Conservation (phyloP, 2,113 vertebrate genomes). For the Istiophorus platypterus region DNA sequence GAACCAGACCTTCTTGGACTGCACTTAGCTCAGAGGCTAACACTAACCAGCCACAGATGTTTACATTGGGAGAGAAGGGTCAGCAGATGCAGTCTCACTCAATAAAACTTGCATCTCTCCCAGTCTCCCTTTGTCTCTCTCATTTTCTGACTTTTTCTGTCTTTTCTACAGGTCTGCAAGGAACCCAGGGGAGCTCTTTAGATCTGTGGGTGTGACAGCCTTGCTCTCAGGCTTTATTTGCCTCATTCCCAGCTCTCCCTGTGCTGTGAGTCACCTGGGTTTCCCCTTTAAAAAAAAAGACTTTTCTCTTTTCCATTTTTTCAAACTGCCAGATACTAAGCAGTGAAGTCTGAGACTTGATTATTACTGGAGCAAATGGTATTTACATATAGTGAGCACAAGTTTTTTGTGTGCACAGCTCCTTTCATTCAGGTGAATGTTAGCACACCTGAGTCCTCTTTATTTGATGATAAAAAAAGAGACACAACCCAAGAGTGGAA, state of each 20-base stretch:
- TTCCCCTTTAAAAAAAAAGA: constrained; percentile 64
- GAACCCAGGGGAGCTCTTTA: constrained; percentile 76
- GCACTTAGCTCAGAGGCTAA: constrained; percentile 87
- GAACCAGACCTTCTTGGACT: constrained; percentile 82
- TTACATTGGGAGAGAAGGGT: constrained; percentile 80
- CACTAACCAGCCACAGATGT: constrained; percentile 88
- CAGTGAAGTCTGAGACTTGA: constrained; percentile 39
- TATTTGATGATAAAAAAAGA: constrained; percentile 85
- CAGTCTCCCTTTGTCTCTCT: constrained; percentile 75
- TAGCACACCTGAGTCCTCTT: constrained; percentile 88
- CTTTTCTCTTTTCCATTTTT: constrained; percentile 38
- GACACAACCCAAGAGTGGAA: constrained; percentile 86
- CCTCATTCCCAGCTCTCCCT: constrained; percentile 68
- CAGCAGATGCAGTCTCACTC: constrained; percentile 83
- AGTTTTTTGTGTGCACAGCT: constrained; percentile 73
- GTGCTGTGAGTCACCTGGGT: constrained; percentile 77
- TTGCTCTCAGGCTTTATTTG: constrained; percentile 71
- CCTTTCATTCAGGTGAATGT: constrained; percentile 71
- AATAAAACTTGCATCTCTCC: constrained; percentile 84
- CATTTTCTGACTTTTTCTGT: constrained; percentile 55
- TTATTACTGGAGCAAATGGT: constrained; percentile 39
- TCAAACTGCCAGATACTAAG: constrained; percentile 42
- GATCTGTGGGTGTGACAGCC: constrained; percentile 78
- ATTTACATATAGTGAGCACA: constrained; percentile 50
- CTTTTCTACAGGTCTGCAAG: constrained; percentile 68